phyloP scores from a whole-genome alignment of 1,140 invertebrate species.

The Oryzaephilus surinamensis region DNA sequence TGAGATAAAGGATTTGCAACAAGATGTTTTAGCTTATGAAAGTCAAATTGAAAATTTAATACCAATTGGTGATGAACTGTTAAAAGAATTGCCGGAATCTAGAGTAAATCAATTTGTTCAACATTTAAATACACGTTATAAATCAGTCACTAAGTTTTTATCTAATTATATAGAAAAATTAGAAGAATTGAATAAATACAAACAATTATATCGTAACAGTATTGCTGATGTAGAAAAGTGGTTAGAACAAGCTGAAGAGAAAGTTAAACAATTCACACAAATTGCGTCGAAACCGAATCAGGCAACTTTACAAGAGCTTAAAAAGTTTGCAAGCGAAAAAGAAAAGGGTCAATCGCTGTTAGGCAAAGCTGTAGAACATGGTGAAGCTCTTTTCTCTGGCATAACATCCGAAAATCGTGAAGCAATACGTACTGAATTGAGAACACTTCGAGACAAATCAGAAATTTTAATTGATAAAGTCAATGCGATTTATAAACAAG shows the following conservation, averaged over 20 bases:
- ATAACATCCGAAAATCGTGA: constrained; percentile 81
- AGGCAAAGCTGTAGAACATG: constrained; percentile 71
- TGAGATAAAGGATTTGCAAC: constrained; percentile 52
- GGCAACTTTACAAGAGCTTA: constrained; percentile 62
- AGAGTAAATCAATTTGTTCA: constrained; percentile 67
- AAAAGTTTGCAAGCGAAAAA: constrained; percentile 59
- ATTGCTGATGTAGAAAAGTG: constrained; percentile 65
- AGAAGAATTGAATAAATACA: constrained; percentile 52
- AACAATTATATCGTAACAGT: constrained; percentile 54
- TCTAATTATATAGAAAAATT: constrained; percentile 56
- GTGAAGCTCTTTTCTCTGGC: constrained; percentile 76
- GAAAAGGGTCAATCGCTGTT: constrained; percentile 68
- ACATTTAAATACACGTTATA: constrained; percentile 65
- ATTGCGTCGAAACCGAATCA: constrained; percentile 56
- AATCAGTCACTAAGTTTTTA: constrained; percentile 63
- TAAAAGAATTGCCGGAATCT: constrained; percentile 67
- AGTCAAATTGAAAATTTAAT: constrained; percentile 56
- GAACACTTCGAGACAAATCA: constrained; percentile 68
- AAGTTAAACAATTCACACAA: constrained; percentile 57
- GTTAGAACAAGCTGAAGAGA: constrained; percentile 62
- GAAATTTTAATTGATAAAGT: constrained; percentile 76
- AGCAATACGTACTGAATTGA: constrained; percentile 67
- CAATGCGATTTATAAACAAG: constrained; percentile 72
- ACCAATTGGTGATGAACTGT: constrained; percentile 58
- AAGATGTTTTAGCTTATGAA: constrained; percentile 52